phyloP scores from a whole-genome alignment of 2,888 invertebrate species.

The Pristionchus mayeri region DNA sequence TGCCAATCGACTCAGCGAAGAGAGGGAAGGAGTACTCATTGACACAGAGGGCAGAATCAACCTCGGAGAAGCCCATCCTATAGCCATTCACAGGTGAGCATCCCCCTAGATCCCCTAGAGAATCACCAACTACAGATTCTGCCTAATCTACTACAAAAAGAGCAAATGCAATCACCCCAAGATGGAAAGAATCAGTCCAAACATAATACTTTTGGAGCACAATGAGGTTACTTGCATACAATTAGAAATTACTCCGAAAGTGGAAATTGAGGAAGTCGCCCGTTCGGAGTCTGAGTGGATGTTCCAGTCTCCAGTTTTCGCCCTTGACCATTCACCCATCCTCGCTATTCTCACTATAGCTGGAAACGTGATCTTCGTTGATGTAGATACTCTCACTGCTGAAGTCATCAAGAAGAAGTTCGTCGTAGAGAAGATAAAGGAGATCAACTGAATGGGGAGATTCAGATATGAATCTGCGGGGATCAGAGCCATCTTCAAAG shows the following conservation, averaged over 20 bases:
- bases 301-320: neutral
- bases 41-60: neutral
- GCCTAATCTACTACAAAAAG: constrained; percentile 22
- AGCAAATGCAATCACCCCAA: neutral
- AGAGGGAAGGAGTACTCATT: constrained; percentile 8
- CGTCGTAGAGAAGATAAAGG: neutral
- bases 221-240: neutral
- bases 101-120: too few species aligned
- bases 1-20: neutral
- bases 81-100: neutral
- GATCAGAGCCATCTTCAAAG: constrained; percentile 3
- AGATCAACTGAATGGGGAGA: neutral
- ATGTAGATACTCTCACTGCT: neutral
- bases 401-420: neutral
- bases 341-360: neutral
- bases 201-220: neutral
- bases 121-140: too few species aligned
- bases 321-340: neutral
- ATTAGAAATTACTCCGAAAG: neutral
- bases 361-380: neutral
- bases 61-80: neutral
- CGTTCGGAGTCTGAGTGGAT: neutral
- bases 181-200: neutral
- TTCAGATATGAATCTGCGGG: neutral
- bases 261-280: neutral